Percentiles rank a stretch among this genome's conserved stretches.
These are phyloP conservation scores for Aspidiotus destructor DNA, from an alignment of 2,888 invertebrate species.

Conservation along the genomic window DNA sequence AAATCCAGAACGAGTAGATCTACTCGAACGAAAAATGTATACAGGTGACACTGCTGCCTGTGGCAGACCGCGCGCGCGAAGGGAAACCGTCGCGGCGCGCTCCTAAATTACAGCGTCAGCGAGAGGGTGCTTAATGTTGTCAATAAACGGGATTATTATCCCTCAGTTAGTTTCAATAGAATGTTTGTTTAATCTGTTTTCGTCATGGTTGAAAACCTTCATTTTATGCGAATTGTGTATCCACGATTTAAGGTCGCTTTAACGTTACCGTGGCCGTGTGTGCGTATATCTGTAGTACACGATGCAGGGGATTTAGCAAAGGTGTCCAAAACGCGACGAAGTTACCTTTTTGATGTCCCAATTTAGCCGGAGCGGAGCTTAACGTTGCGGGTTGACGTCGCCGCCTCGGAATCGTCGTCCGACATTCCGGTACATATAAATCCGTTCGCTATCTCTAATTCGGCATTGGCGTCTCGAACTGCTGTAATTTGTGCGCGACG, in stretches of 20 bases:
- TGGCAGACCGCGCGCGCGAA: background rate
- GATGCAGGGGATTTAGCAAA: conserved; percentile 23
- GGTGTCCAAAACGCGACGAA: conserved; percentile 26
- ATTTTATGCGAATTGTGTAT: conserved; percentile 19
- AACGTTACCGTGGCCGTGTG: conserved; percentile 4
- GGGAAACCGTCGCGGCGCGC: conserved; percentile 7
- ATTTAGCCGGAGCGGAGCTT: background rate
- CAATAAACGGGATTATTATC: conserved; percentile 33
- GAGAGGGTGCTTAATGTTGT: conserved; percentile 34
- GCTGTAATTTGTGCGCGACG: too few species aligned
- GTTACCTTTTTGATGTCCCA: conserved; percentile 18
- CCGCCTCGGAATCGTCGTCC: conserved; percentile 7
- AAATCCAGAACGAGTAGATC: too few species aligned
- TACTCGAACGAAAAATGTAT: background rate
- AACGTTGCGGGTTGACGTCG: background rate
- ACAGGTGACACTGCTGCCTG: conserved; percentile 24
- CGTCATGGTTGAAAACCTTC: conserved; percentile 33
- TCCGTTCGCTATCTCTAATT: too few species aligned
- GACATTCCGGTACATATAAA: background rate
- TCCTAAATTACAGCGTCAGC: conserved; percentile 16
- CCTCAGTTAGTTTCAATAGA: conserved; percentile 32
- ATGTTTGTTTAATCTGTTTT: conserved; percentile 33
- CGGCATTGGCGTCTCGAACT: too few species aligned
- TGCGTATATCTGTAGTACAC: background rate
- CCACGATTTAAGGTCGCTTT: conserved; percentile 22